Percentiles rank a stretch among this genome's conserved stretches.
Conservation (phyloP, 2,797 vertebrate genomes). For the Limosa lapponica region DNA sequence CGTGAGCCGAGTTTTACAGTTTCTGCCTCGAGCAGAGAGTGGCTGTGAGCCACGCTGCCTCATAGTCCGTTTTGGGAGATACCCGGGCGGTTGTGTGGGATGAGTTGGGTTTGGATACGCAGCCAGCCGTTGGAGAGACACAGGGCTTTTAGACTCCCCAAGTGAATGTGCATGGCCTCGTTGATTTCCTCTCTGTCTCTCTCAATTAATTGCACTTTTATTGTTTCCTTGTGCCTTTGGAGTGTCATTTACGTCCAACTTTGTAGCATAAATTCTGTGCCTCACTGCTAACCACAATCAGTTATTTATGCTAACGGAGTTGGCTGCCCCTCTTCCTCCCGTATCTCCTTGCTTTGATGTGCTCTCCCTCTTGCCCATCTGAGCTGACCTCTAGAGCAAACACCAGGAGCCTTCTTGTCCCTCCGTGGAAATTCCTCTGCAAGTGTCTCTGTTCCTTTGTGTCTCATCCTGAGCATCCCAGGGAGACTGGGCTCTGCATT, state of each 20-base stretch:
- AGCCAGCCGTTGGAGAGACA: neutral
- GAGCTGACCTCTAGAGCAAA: neutral
- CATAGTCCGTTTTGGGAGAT: accelerated
- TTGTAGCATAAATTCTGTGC: neutral
- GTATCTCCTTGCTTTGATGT: neutral
- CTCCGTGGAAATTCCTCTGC: neutral
- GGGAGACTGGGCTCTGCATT: neutral
- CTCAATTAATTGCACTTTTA: neutral
- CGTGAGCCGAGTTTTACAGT: neutral
- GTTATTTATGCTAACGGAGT: neutral
- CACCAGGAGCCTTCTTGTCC: neutral
- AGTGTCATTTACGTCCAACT: neutral
- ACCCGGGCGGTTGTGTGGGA: neutral
- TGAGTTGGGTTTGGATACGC: neutral
- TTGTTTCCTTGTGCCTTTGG: neutral
- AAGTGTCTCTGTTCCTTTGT: neutral
- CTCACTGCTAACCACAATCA: accelerated
- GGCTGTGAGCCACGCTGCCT: neutral
- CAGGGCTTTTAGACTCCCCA: neutral
- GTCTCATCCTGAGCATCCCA: neutral
- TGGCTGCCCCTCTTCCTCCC: accelerated
- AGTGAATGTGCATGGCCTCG: neutral
- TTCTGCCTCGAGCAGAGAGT: neutral
- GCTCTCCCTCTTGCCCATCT: neutral
- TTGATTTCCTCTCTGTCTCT: neutral